Base-by-base conservation (phyloP, 2,113 vertebrate species). In the Mirza zaza region DNA sequence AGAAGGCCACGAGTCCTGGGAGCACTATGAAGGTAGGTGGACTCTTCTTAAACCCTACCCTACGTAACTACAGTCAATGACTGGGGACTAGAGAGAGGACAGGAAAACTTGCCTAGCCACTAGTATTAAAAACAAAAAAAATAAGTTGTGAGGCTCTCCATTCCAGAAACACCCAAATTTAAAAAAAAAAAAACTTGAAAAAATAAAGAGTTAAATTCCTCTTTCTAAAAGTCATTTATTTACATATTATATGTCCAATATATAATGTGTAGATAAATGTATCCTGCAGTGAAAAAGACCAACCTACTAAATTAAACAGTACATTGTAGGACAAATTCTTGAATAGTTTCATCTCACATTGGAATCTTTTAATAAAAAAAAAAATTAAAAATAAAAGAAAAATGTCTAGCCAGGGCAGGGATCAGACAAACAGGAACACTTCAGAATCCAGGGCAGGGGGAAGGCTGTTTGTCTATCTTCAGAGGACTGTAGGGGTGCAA, bases 261-360 rank as follows among this genome's bases (percentile, higher is more conserved):
- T 90, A 95, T 94, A 97, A 87, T 73, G 76, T 96, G 96, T 83
- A 92, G 96, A 97, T 97, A 97, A 97, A 97, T 92, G 97, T 17
- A 79, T 9, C 59, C 55, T 20, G 97, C 6, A 71, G 97, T 95
- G 97, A 55, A 55, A 97, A 93, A 13, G 94, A 97, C 94, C 97
- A 76, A 70, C 96, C 81, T 96, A 21, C 0, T 23, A 96, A 97
- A 96, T 98, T 97, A 81, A 96, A 97, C 80, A 98, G 98, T 97
- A 98, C 82, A 97, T 92, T 97, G 98, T 81, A 98, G 98, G 98
- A 98, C 98, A 98, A 96, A 97, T 97, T 93, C 95, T 98, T 98
- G 97, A 97, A 97, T 98, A 96, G 95, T 96, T 96, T 98, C 96
- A 97, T 98, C 98, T 98, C 96, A 97, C 95, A 97, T 89, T 97